These are phyloP conservation scores for Scopus umbretta DNA, from an alignment of 2,113 vertebrate genomes.

Conservation along the genomic window DNA sequence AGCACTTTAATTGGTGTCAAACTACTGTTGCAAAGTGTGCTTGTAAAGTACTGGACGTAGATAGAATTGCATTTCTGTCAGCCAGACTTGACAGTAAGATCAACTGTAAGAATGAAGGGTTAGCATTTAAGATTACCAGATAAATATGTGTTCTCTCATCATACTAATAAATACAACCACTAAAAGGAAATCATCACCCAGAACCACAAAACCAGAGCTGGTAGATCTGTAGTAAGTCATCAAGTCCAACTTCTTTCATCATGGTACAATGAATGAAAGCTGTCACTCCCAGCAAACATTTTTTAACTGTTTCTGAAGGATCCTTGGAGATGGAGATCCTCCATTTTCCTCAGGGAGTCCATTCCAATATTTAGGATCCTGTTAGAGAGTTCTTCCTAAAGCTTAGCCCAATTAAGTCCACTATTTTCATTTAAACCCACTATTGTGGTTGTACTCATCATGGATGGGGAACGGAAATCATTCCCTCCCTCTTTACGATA, in stretches of 20 bases:
- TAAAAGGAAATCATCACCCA: background rate
- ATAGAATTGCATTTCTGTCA: background rate
- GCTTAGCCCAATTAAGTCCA: background rate
- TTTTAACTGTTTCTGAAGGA: background rate
- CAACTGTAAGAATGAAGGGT: background rate
- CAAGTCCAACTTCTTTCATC: background rate
- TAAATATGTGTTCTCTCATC: background rate
- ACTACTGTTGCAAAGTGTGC: background rate
- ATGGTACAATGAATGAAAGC: accelerated
- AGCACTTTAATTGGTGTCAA: background rate
- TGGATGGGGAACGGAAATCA: background rate
- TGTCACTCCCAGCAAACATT: background rate
- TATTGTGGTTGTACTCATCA: background rate
- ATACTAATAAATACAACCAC: background rate
- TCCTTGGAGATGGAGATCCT: background rate
- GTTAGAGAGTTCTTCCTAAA: background rate
- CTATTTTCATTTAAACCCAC: background rate
- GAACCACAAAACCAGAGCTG: background rate
- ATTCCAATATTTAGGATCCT: background rate
- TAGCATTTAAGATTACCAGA: background rate
- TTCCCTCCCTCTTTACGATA: background rate
- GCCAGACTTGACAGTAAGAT: background rate
- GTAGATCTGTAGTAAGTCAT: background rate
- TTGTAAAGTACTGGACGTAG: background rate
- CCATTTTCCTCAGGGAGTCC: background rate